These are phyloP conservation scores for Phanerotoma sp. DNA, from an alignment of 2,888 invertebrate species.

Conservation along the genomic window DNA sequence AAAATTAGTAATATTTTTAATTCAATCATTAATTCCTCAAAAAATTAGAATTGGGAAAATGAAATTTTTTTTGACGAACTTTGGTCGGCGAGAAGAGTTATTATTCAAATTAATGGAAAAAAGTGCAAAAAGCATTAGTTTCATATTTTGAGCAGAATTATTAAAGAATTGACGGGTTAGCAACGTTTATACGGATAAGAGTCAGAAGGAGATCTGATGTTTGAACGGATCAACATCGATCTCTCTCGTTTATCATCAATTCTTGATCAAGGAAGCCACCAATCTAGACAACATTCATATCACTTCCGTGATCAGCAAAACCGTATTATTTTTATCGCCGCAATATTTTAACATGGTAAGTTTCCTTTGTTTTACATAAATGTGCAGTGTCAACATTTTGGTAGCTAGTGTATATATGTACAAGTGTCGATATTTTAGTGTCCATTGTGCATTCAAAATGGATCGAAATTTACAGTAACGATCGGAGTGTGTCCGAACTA, in stretches of 20 bases:
- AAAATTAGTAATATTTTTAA: no score
- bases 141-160: conserved; percentile 17
- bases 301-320: conserved; percentile 26
- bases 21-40: no score
- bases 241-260: conserved; percentile 14
- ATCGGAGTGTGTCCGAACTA: no score
- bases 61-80: no score
- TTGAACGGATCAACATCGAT: conserved; percentile 37
- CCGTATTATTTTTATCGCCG: background rate
- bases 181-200: conserved; percentile 44
- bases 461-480: background rate
- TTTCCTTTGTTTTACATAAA: background rate
- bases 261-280: conserved; percentile 20
- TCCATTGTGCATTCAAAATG: conserved; percentile 1
- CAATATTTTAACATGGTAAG: conserved; percentile 1
- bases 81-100: no score
- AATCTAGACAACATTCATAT: conserved; percentile 27
- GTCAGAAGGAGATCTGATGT: conserved; percentile 35
- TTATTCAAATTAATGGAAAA: no score
- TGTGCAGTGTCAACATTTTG: no score
- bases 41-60: no score
- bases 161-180: conserved; percentile 25
- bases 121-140: conserved; percentile 20
- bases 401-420: no score
- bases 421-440: background rate